A percentile compares a stretch with the other conserved stretches of the same genome.
Evolutionary conservation across 2,113 vertebrate species (phyloP).

Genomic region (Carlito syrichta): DNA sequence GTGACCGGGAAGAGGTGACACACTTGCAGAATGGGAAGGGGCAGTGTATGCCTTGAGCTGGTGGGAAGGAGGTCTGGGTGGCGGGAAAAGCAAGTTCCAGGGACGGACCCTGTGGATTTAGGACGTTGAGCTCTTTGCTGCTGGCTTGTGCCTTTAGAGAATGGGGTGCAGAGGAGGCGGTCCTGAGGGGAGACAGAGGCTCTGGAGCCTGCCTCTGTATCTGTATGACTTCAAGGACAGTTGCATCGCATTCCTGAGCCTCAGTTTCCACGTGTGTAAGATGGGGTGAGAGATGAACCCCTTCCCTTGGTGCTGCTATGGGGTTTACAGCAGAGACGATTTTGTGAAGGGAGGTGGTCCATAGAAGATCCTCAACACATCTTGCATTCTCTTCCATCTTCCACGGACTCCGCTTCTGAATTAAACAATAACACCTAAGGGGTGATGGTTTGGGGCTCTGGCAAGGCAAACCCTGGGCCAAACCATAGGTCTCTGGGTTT

Average conservation of each 20-base stretch:
- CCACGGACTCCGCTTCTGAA: too few relatives aligned
- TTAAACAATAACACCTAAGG: background rate
- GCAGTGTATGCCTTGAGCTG: background rate
- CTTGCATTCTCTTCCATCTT: background rate
- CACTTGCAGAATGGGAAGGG: background rate
- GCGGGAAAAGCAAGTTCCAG: too few relatives aligned
- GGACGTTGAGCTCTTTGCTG: background rate
- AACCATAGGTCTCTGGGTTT: background rate
- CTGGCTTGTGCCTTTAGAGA: background rate
- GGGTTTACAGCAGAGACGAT: background rate
- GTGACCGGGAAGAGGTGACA: background rate
- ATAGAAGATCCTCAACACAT: rapidly evolving
- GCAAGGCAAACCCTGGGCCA: background rate
- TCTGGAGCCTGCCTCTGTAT: background rate
- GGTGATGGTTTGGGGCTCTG: background rate
- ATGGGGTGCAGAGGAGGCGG: background rate
- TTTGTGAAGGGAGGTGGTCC: too few relatives aligned
- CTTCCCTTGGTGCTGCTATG: rapidly evolving
- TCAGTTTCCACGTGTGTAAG: background rate
- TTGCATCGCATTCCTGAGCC: background rate
- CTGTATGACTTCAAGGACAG: background rate
- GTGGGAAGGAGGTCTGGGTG: background rate
- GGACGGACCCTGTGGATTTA: background rate
- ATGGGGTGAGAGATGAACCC: too few relatives aligned
- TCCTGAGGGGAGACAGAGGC: background rate